Conservation (phyloP, 2,113 vertebrate genomes). For the Vanacampus margaritifer region DNA sequence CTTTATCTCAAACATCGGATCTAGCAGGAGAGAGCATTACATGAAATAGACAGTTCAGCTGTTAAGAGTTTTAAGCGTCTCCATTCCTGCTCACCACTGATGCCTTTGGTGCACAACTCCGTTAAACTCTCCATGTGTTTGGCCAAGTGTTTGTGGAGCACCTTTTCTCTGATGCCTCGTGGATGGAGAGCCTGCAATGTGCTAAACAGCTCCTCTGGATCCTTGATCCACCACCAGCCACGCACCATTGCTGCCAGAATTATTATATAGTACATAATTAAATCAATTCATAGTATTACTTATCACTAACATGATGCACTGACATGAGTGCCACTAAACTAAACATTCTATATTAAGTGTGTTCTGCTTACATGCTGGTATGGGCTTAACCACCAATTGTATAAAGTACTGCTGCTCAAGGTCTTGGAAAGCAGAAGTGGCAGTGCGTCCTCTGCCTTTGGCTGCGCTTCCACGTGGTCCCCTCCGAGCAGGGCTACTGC, state of each 20-base stretch:
- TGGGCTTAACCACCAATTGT: conserved; percentile 84
- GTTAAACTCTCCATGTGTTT: conserved; percentile 90
- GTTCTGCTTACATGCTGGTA: conserved; percentile 79
- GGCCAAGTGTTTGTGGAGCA: conserved; percentile 88
- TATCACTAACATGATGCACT: background rate
- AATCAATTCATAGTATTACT: background rate
- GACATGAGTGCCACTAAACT: background rate
- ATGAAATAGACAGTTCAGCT: background rate
- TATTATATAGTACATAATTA: background rate
- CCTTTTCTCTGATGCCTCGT: conserved; percentile 86
- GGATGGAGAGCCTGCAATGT: conserved; percentile 83
- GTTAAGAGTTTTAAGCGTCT: background rate
- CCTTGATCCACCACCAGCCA: conserved; percentile 93
- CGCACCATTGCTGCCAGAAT: conserved; percentile 81
- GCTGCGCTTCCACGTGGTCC: conserved; percentile 69
- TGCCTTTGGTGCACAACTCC: conserved; percentile 79
- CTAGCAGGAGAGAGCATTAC: conserved; percentile 45
- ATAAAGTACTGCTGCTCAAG: conserved; percentile 89
- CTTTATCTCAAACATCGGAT: conserved; percentile 78
- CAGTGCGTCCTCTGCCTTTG: conserved; percentile 86
- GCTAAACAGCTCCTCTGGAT: conserved; percentile 79
- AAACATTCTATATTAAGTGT: background rate
- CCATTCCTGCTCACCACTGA: conserved; percentile 72
- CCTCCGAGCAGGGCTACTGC: conserved; percentile 60
- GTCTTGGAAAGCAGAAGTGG: conserved; percentile 85